Conservation (phyloP, 1,140 invertebrate genomes). For the Platorchestia sp. region DNA sequence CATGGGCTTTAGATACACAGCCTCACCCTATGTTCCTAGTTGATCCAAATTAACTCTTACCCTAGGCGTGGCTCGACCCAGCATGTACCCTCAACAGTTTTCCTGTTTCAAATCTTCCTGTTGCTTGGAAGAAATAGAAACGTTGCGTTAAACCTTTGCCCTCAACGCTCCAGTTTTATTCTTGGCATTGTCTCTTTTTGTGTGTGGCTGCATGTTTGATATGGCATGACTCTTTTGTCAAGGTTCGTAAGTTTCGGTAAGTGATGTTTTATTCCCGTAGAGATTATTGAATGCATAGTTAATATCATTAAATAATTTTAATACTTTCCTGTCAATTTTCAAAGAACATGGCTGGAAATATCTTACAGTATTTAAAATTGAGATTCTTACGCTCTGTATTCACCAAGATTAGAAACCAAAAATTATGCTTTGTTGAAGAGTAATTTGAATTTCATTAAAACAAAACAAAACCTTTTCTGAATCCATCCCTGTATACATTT, state of each 20-base stretch:
- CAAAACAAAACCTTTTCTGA: too few relatives aligned
- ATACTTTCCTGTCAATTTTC: too few relatives aligned
- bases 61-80: background rate
- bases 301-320: too few relatives aligned
- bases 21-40: background rate
- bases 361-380: too few relatives aligned
- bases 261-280: background rate
- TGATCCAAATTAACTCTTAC: background rate
- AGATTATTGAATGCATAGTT: background rate
- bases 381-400: too few relatives aligned
- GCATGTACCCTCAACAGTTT: background rate
- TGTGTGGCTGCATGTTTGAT: background rate
- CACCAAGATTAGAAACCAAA: too few relatives aligned
- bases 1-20: background rate
- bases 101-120: background rate
- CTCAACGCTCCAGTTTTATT: background rate
- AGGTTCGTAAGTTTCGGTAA: background rate
- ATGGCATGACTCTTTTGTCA: background rate
- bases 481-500: too few relatives aligned
- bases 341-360: too few relatives aligned
- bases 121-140: background rate
- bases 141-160: background rate
- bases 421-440: background rate
- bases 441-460: too few relatives aligned
- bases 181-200: background rate